Percentiles rank a stretch among this genome's conserved stretches.
Evolutionary conservation across 2,113 vertebrate species (phyloP).

Genomic region (Nicator chloris): DNA sequence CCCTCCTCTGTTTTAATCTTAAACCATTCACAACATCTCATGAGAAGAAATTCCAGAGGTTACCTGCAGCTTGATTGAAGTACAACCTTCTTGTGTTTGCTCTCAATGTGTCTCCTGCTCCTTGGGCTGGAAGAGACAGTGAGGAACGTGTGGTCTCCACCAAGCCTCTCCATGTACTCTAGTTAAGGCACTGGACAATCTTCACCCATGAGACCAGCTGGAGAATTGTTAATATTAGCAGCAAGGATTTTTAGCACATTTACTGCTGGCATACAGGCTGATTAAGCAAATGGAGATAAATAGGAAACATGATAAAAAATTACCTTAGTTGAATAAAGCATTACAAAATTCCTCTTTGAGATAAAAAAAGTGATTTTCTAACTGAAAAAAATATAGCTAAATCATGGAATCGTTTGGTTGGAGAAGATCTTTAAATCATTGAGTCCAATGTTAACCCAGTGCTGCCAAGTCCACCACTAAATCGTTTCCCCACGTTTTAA

Average conservation of each 20-base stretch:
- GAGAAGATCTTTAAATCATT: neutral
- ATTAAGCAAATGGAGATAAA: neutral
- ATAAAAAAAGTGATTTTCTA: neutral
- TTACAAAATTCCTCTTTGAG: neutral
- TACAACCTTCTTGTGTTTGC: neutral
- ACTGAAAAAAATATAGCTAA: neutral
- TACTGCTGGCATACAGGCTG: neutral
- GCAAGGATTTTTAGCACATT: neutral
- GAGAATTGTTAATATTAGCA: neutral
- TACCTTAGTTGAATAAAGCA: neutral
- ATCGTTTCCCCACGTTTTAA: neutral
- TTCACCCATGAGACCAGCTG: accelerated
- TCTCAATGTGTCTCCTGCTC: neutral
- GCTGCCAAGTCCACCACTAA: neutral
- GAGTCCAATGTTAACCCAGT: neutral
- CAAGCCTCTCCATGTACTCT: neutral
- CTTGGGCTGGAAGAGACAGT: neutral
- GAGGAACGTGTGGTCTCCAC: neutral
- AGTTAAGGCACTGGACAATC: neutral
- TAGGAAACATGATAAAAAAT: neutral
- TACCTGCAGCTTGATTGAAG: neutral
- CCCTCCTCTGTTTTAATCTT: neutral
- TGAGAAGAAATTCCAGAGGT: neutral
- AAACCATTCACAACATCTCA: neutral
- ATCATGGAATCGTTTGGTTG: neutral